Conservation (phyloP, 2,113 vertebrate species). For the Scomber colias region DNA sequence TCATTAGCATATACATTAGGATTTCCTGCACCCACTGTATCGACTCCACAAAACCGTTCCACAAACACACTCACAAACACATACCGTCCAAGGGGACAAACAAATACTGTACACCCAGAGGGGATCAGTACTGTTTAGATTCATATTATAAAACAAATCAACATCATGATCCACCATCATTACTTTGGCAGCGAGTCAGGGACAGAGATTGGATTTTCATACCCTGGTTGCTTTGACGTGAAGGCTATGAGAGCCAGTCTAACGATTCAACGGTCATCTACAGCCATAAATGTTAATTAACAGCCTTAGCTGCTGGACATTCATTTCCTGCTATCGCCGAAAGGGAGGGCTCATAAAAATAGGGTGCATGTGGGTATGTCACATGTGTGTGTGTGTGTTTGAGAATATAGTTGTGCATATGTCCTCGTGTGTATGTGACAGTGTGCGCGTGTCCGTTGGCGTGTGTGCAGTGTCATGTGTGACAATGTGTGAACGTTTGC, state of each 20-base stretch:
- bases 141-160: conserved; percentile 66
- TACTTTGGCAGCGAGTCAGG: conserved; percentile 60
- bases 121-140: conserved; percentile 42
- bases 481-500: conserved; percentile 45
- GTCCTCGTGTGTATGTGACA: background rate
- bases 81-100: conserved; percentile 17
- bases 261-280: conserved; percentile 71
- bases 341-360: conserved; percentile 63
- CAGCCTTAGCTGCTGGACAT: conserved; percentile 69
- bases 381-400: background rate
- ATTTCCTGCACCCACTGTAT: conserved; percentile 1
- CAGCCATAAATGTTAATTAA: conserved; percentile 80
- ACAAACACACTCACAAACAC: conserved; percentile 17
- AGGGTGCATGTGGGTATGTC: conserved; percentile 5
- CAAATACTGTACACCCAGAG: conserved; percentile 13
- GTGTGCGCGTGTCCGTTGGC: background rate
- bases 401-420: background rate
- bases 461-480: conserved; percentile 37
- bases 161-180: conserved; percentile 59
- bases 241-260: conserved; percentile 60
- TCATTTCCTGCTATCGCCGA: conserved; percentile 74
- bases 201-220: conserved; percentile 72
- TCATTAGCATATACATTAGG: background rate
- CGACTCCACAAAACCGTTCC: background rate
- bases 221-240: conserved; percentile 57